Evolutionary conservation across 37 sponge, comb jelly and placozoan genomes (phyloP), one percentile per base, ranked within the genome.

Genomic region (Mnemiopsis leidyi): DNA sequence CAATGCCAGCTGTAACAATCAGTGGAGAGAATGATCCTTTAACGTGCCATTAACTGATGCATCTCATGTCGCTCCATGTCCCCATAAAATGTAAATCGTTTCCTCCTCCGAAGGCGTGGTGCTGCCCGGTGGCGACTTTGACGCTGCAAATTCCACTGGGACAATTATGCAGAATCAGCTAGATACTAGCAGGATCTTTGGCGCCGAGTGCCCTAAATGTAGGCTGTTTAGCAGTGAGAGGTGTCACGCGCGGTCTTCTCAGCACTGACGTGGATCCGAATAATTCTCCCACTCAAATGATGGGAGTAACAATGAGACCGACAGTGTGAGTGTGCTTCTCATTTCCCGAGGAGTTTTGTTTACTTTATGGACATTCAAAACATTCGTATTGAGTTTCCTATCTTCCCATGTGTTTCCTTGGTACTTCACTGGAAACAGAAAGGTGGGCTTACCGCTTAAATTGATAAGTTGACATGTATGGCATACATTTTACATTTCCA

Each of bases 21-120:
- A 97, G 39, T 98, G 99, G 99, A 96, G 95, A 82, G 99, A 98
- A 32, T 98, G 61, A 94, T 29, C 32, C 69, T 28, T n/a, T n/a
- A 0, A n/a, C n/a, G n/a, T 0, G 28, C 32, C 29, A 37, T 39
- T 2, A 1, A 35, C 29, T n/a, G 28, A 1, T 32, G 92, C 0
- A 61, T 32, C 3, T 25, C 2, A 38, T 23, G 69, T 33, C 16
- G 92, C 69, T 36, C 69, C 20, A 18, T 48, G 61, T 13, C 61
- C 61, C 61, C 13, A 48, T 48, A 48, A 48, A 48, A 48, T 18
- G 61, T 48, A 48, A 48, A 48, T 5, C 61, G 61, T 48, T 48
- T 48, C 61, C 61, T 48, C 61, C n/a, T n/a, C n/a, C n/a, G n/a
- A n/a, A n/a, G n/a, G 61, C 13, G 61, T 48, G 9, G 61, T 13